phyloP scores from a whole-genome alignment of 2,113 vertebrate genomes.

The Leptocoma aspasia region DNA sequence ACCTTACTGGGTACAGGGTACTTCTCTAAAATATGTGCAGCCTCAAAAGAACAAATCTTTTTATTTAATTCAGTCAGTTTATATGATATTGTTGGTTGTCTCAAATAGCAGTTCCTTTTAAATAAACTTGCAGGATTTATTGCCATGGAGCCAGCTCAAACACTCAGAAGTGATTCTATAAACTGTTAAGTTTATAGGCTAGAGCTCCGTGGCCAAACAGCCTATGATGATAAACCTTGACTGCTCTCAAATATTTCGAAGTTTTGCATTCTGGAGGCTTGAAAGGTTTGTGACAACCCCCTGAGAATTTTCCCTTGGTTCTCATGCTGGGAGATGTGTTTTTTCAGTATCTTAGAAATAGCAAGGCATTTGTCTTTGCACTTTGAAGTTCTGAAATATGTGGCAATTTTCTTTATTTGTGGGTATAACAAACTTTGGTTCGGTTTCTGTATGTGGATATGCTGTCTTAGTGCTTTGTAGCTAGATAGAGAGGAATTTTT shows the following conservation, averaged over 20 bases:
- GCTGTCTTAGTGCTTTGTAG: neutral
- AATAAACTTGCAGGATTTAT: neutral
- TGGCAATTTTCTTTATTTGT: neutral
- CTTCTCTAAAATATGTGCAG: neutral
- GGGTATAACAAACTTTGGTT: neutral
- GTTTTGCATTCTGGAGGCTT: neutral
- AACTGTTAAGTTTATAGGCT: neutral
- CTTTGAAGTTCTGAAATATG: neutral
- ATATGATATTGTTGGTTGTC: neutral
- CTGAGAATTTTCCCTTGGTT: neutral
- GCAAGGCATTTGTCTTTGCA: neutral
- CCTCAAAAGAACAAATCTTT: neutral
- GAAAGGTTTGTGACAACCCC: neutral
- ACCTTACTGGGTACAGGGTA: neutral
- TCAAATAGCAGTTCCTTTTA: neutral
- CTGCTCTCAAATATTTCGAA: neutral
- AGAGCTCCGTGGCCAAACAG: neutral
- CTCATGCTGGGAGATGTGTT: neutral
- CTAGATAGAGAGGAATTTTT: neutral
- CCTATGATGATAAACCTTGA: neutral
- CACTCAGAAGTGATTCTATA: neutral
- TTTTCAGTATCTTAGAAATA: neutral
- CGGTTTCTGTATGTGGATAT: neutral
- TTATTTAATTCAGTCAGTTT: neutral
- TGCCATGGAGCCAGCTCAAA: neutral